Base-by-base conservation (phyloP, 2,888 invertebrate species). In the Crioceris asparagi region DNA sequence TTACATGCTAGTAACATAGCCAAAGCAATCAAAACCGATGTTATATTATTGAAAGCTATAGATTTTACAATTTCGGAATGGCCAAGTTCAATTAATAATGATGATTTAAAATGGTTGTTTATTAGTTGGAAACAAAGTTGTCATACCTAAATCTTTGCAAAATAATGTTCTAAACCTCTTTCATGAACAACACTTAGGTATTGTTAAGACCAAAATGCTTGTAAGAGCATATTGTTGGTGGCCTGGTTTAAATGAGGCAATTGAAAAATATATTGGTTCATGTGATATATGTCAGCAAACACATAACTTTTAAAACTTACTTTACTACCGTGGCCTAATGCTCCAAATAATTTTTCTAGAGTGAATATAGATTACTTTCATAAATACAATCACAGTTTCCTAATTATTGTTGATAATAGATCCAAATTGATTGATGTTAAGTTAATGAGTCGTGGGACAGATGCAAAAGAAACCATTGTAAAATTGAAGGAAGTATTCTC, bases 361-460 rank as follows among this genome's bases (percentile, higher is more conserved):
- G 35, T 45, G 3, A 12, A 44, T 25, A 38, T 45, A 25, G 39
- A 42, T 36, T 44, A 41, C 21, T 36, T 39, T 17, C 26, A 18
- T 5, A 35, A 35, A 29, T 12, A 27, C 19, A 29, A 17, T 10
- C 18, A 8, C 10, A 35, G 29, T 19, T 44, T 45, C 34, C 33
- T 46, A 19, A 39, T 47, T 19, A 23, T 44, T 7, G 36, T 44
- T 11, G 44, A 50, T 34, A 19, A 35, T 27, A 37, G 26, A 36
- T 44, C 41, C 12, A 48, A 43, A 35, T 49, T 46, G 48, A 18
- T 49, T 14, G 45, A 48, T 17, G 45, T 44, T 10, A 39, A 46
- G 32, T 17, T 46, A 15, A 47, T 46, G 43, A 25, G 30, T 14
- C 17, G 26, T n/a, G 17, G 23, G 10, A 46, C 39, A 14, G 41